Conservation (phyloP, 2,113 vertebrate species). For the Ochotona princeps region DNA sequence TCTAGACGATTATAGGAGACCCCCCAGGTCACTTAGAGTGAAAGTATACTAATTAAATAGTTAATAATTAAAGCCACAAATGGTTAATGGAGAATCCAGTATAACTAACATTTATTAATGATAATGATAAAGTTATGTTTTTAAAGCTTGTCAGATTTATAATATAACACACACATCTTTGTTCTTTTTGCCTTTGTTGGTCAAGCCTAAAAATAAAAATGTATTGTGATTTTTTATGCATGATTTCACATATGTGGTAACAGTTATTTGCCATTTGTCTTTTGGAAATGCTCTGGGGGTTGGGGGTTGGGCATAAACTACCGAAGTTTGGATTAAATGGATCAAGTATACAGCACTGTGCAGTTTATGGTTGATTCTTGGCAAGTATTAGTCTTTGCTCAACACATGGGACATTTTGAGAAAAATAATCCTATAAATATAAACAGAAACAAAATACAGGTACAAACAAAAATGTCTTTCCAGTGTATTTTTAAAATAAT, state of each 20-base stretch:
- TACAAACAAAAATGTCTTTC: background rate
- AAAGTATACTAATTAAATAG: constrained; percentile 50
- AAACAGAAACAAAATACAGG: background rate
- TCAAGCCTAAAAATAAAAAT: constrained; percentile 18
- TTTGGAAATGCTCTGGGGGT: background rate
- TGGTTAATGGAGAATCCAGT: constrained; percentile 60
- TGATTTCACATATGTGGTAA: background rate
- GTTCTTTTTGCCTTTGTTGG: constrained; percentile 28
- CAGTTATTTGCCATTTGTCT: constrained; percentile 3
- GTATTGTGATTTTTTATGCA: constrained; percentile 4
- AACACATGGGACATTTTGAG: background rate
- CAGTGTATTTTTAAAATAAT: background rate
- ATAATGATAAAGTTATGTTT: constrained; percentile 56
- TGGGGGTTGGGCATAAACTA: background rate
- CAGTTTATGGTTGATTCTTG: constrained; percentile 23
- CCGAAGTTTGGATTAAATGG: constrained; percentile 41
- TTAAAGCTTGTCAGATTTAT: constrained; percentile 60
- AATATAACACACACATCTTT: background rate
- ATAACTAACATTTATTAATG: constrained; percentile 63
- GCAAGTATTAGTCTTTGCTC: background rate
- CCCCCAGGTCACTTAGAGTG: constrained; percentile 30
- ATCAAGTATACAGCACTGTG: background rate
- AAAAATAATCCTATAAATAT: constrained; percentile 45
- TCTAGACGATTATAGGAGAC: constrained; percentile 32
- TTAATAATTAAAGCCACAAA: constrained; percentile 60